Evolutionary conservation across 1,140 invertebrate genomes (phyloP).

Genomic region (Charaxes varanes): DNA sequence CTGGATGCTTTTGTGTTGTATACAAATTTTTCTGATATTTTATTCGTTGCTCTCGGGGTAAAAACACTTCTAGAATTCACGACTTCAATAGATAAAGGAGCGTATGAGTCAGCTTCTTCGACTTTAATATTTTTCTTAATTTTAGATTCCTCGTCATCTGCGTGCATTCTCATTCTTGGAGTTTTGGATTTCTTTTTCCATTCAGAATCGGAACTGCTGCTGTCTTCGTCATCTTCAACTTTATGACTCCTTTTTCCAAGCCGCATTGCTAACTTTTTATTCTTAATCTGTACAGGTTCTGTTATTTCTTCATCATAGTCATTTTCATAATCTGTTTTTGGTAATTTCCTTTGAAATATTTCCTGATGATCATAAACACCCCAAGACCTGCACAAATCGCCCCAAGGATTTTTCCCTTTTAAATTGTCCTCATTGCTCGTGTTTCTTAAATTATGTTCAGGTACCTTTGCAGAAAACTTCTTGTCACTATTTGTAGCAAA

Average conservation of each 20-base stretch:
- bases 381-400: slow-evolving; percentile 80
- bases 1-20: slow-evolving; percentile 23
- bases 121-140: slow-evolving; percentile 51
- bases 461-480: slow-evolving; percentile 57
- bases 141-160: slow-evolving; percentile 88
- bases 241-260: slow-evolving; percentile 57
- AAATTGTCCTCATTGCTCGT: slow-evolving; percentile 46
- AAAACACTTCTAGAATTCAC: slow-evolving; percentile 43
- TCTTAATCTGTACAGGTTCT: slow-evolving; percentile 39
- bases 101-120: slow-evolving; percentile 41
- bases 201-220: slow-evolving; percentile 65
- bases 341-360: slow-evolving; percentile 60
- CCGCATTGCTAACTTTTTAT: slow-evolving; percentile 53
- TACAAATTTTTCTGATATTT: slow-evolving; percentile 55
- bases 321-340: slow-evolving; percentile 32
- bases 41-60: slow-evolving; percentile 34
- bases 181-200: slow-evolving; percentile 79
- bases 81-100: slow-evolving; percentile 58
- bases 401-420: slow-evolving; percentile 81
- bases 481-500: slow-evolving; percentile 78
- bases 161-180: slow-evolving; percentile 88
- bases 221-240: slow-evolving; percentile 43
- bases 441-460: slow-evolving; percentile 78
- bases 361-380: slow-evolving; percentile 77
- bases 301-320: slow-evolving; percentile 28